phyloP scores from a whole-genome alignment of 2,888 invertebrate genomes.

The Helobdella robusta region DNA sequence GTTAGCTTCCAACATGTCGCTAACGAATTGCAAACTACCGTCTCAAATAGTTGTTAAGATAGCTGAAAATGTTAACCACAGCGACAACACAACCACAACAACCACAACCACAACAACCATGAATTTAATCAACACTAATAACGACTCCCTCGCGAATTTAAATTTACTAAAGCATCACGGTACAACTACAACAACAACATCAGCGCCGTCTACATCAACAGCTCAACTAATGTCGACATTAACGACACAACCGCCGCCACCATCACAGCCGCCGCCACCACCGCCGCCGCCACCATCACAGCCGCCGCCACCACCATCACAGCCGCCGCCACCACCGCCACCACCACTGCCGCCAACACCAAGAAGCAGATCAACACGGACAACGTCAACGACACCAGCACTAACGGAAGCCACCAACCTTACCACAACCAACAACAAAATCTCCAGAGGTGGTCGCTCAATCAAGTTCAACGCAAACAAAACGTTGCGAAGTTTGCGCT shows the following conservation, averaged over 20 bases:
- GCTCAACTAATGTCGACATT: not conserved
- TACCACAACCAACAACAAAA: not conserved
- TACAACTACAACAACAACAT: not conserved
- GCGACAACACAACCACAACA: not conserved
- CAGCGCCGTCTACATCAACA: not conserved
- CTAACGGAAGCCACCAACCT: too few species aligned
- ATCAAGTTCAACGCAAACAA: too few species aligned
- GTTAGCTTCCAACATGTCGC: too few species aligned
- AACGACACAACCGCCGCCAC: not conserved
- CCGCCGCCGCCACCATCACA: not conserved
- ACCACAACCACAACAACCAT: not conserved
- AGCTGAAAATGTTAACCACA: not conserved
- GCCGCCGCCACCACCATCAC: slow-evolving; percentile 4
- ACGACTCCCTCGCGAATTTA: not conserved
- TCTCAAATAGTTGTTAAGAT: not conserved
- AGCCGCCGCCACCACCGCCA: not conserved
- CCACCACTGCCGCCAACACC: slow-evolving; percentile 2
- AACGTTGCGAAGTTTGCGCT: too few species aligned
- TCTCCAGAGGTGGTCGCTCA: too few species aligned
- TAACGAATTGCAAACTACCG: too few species aligned
- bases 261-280: not conserved
- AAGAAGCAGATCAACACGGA: not conserved
- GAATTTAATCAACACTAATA: not conserved
- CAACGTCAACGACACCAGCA: not conserved
- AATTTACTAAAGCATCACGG: too few species aligned